Conservation (phyloP, 2,888 invertebrate species). For the Yponomeuta malinellus region DNA sequence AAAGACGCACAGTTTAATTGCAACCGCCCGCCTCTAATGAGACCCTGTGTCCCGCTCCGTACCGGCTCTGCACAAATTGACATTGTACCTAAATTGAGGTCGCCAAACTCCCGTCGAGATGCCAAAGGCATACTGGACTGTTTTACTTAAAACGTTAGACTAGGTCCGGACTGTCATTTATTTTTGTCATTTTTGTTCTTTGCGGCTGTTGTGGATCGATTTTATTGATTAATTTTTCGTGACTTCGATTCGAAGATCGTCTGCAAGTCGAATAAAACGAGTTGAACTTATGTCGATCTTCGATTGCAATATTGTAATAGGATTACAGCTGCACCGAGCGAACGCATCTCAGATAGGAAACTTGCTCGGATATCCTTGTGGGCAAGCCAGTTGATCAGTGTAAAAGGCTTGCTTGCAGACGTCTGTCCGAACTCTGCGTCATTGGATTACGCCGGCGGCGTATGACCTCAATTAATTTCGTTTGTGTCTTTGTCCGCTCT, state of each 20-base stretch:
- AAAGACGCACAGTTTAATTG: constrained; percentile 73
- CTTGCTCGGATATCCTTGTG: constrained; percentile 7
- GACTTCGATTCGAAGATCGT: not conserved
- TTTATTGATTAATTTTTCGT: not conserved
- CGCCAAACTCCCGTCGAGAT: constrained; percentile 42
- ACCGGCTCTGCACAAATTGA: constrained; percentile 61
- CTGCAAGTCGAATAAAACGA: not conserved
- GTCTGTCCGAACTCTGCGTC: constrained; percentile 29
- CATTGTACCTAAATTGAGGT: constrained; percentile 69
- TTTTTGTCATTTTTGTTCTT: too few species aligned
- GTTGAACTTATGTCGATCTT: not conserved
- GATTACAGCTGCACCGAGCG: not conserved
- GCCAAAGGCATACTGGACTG: constrained; percentile 29
- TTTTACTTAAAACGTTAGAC: not conserved
- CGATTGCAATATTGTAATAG: not conserved
- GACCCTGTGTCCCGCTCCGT: constrained; percentile 56
- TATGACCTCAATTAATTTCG: constrained; percentile 69
- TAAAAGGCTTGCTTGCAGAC: constrained; percentile 40
- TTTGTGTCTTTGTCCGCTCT: constrained; percentile 62
- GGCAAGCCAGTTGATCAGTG: constrained; percentile 25
- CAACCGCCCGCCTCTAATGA: constrained; percentile 70
- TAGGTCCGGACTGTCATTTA: too few species aligned
- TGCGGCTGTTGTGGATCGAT: too few species aligned
- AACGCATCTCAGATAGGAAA: not conserved
- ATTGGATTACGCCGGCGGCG: constrained; percentile 63